These are phyloP conservation scores for Formica selysi DNA, from an alignment of 1,140 invertebrate species.

Conservation along the genomic window DNA sequence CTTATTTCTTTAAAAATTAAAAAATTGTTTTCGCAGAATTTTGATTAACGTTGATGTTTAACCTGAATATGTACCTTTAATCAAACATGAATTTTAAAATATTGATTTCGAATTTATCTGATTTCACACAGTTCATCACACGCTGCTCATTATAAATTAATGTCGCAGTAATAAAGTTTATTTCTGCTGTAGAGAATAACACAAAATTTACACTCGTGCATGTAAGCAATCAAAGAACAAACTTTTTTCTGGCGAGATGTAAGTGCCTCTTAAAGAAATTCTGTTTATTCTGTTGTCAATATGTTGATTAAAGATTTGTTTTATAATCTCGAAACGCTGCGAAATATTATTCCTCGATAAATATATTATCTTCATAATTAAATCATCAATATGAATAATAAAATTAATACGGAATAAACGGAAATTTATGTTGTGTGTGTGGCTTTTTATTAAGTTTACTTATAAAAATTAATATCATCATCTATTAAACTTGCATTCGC, in stretches of 20 bases:
- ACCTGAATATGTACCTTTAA: not conserved
- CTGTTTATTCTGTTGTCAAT: conserved; percentile 1
- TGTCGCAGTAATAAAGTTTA: conserved; percentile 58
- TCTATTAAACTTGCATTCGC: too few species aligned
- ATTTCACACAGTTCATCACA: conserved; percentile 9
- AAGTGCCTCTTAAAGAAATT: conserved; percentile 43
- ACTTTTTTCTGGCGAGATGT: conserved; percentile 33
- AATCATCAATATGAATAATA: not conserved
- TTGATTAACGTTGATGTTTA: not conserved
- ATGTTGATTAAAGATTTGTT: not conserved
- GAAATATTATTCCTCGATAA: not conserved
- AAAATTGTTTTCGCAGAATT: not conserved
- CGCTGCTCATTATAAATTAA: conserved; percentile 29
- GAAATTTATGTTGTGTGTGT: not conserved
- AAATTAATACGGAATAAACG: not conserved
- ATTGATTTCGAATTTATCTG: not conserved
- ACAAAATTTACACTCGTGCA: conserved; percentile 30
- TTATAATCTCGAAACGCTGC: not conserved
- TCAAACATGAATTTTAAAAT: not conserved
- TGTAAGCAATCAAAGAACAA: conserved; percentile 33
- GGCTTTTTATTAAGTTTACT: not conserved
- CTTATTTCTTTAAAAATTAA: not conserved
- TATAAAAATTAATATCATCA: too few species aligned
- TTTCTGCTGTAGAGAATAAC: conserved; percentile 29
- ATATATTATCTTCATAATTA: conserved; percentile 17